These are phyloP conservation scores for Burhinus bistriatus DNA, from an alignment of 2,113 vertebrate genomes.

Conservation along the genomic window DNA sequence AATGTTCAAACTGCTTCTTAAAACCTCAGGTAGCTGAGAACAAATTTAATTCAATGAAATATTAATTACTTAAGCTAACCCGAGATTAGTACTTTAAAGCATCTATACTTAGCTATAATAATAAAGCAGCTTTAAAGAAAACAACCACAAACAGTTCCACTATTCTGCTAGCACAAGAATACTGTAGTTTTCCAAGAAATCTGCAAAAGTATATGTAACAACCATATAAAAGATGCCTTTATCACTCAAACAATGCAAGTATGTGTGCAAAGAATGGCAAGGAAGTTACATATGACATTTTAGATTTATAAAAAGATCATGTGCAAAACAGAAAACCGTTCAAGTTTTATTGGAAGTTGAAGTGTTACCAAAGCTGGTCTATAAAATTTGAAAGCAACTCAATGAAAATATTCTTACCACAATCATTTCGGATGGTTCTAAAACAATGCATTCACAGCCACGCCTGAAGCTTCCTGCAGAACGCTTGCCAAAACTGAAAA, in stretches of 20 bases:
- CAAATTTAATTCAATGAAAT: background rate
- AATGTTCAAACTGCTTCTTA: background rate
- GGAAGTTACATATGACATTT: background rate
- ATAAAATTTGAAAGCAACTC: background rate
- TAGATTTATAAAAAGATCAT: background rate
- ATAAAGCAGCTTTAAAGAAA: background rate
- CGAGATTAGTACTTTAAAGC: background rate
- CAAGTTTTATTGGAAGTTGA: background rate
- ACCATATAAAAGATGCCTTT: background rate
- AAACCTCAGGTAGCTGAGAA: background rate
- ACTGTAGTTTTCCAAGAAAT: background rate
- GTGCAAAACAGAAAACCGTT: background rate
- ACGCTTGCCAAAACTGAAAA: conserved; percentile 91
- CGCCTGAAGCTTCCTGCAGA: conserved; percentile 95
- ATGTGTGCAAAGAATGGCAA: background rate
- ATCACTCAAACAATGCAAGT: background rate
- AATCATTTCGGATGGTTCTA: conserved; percentile 99
- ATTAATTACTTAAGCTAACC: background rate
- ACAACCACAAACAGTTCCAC: background rate
- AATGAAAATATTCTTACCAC: conserved; percentile 83
- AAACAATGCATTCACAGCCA: conserved; percentile 98
- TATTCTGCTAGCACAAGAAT: background rate
- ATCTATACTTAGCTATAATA: background rate
- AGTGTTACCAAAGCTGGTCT: background rate
- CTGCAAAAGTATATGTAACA: background rate